Conservation (phyloP, 2,888 invertebrate species). For the Lydus trimaculatus region DNA sequence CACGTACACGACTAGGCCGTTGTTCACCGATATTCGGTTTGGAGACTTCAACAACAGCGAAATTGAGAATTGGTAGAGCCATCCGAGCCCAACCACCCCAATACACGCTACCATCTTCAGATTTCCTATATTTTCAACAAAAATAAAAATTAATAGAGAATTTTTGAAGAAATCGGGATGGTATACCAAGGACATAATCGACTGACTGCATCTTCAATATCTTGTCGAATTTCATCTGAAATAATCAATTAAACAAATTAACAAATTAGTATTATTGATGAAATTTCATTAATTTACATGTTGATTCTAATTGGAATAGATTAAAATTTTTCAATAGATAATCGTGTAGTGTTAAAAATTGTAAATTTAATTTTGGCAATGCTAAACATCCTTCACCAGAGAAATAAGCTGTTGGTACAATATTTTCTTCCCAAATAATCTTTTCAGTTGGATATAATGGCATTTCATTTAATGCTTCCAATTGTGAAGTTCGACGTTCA, state of each 20-base stretch:
- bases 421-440: slow-evolving; percentile 98
- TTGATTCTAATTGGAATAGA: slow-evolving; percentile 96
- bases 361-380: slow-evolving; percentile 95
- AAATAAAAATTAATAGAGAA: no score
- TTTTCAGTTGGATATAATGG: slow-evolving; percentile 98
- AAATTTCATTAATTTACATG: slow-evolving; percentile 72
- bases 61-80: slow-evolving; percentile 93
- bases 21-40: slow-evolving; percentile 91
- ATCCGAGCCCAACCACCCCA: slow-evolving; percentile 99
- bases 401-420: slow-evolving; percentile 97
- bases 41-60: slow-evolving; percentile 94
- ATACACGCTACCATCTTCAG: slow-evolving; percentile 85
- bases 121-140: slow-evolving; percentile 67
- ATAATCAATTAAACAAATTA: slow-evolving; percentile 42
- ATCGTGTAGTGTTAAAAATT: slow-evolving; percentile 98
- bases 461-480: slow-evolving; percentile 96
- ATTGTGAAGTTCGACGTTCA: slow-evolving; percentile 87
- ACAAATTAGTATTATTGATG: neutral
- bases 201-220: slow-evolving; percentile 96
- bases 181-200: slow-evolving; percentile 94
- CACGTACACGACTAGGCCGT: slow-evolving; percentile 93
- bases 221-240: slow-evolving; percentile 96
- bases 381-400: slow-evolving; percentile 96
- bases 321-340: slow-evolving; percentile 97
- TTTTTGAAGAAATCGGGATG: no score